Evolutionary conservation across 92 coral and sea anemone genomes (phyloP), one percentile per base, ranked within the genome.

Genomic region (Heliopora coerulea): DNA sequence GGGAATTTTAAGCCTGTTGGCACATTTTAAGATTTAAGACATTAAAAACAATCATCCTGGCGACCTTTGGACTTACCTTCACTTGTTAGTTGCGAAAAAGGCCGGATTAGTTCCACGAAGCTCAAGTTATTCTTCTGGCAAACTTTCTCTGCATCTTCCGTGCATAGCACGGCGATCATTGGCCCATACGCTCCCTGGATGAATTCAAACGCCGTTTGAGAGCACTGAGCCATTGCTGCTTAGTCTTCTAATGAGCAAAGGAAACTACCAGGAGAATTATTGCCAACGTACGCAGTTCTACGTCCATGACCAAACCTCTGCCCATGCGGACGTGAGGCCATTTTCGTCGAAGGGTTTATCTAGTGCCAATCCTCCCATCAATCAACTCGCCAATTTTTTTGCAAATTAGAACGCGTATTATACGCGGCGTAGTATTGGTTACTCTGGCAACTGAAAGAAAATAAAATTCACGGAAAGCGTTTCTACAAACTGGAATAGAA

Each of bases 181-280:
- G 97, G 97, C 42, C 97, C 88, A 70, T 87, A 92, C 42, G 91
- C 97, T 30, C 96, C 92, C 65, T 92, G 96, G 37, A 92, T 73
- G 42, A 92, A 90, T 72, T 92, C 96, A 61, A 80, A 72, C 32
- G 97, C 90, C 25, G 91, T 92, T 67, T 92, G 97, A 10, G 97
- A 90, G 65, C 97, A 92, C 80, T 87, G 89, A 58, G 97, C 96
- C 97, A 92, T 92, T 40, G 7, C 49, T 54, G 66, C 76, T 60
- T 64, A 50, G 58, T 56, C n/a, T 12, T 52, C 25, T 12, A n/a
- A n/a, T n/a, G n/a, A 3, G 6, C 21, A 13, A 24, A 20, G 35
- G 32, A 49, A 69, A 27, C 18, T 18, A 28, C 62, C 60, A 15
- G 29, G 12, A 52, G 11, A 23, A 23, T 19, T 17, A 50, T 23